Evolutionary conservation across 2,888 invertebrate genomes (phyloP).

Genomic region (Parelbella ahira): DNA sequence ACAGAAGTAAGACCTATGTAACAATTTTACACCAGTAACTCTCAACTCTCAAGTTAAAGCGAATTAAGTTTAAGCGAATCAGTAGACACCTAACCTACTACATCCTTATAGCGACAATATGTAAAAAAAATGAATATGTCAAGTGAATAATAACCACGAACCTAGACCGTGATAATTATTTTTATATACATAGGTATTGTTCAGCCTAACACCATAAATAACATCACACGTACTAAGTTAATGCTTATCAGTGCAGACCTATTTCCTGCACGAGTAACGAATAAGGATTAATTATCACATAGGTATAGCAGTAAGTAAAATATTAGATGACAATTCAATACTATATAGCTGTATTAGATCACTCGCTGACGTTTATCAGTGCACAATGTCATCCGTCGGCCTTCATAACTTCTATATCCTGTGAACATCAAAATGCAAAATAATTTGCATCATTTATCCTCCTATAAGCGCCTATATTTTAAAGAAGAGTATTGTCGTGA

Average conservation of each 20-base stretch:
- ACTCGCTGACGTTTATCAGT: conserved; percentile 13
- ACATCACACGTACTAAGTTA: conserved; percentile 30
- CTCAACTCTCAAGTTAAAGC: too few relatives aligned
- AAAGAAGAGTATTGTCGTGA: neutral
- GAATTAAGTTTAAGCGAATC: too few relatives aligned
- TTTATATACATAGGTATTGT: too few relatives aligned
- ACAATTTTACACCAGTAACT: too few relatives aligned
- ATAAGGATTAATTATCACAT: conserved; percentile 40
- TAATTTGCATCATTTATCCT: conserved; percentile 19
- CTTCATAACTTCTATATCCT: conserved; percentile 24
- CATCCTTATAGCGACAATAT: too few relatives aligned
- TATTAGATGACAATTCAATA: conserved; percentile 4
- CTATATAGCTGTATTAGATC: conserved; percentile 7
- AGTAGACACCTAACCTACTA: too few relatives aligned
- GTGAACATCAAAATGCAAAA: conserved; percentile 18
- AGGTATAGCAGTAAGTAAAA: conserved; percentile 5
- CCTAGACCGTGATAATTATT: too few relatives aligned
- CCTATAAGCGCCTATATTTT: neutral
- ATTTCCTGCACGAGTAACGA: conserved; percentile 42
- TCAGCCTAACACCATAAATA: conserved; percentile 24
- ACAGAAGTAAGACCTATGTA: too few relatives aligned
- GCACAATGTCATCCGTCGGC: conserved; percentile 18
- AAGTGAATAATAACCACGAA: too few relatives aligned
- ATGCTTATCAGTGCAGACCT: conserved; percentile 43
- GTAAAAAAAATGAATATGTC: too few relatives aligned